phyloP scores from a whole-genome alignment of 1,140 invertebrate species.

The Nomia melanderi region DNA sequence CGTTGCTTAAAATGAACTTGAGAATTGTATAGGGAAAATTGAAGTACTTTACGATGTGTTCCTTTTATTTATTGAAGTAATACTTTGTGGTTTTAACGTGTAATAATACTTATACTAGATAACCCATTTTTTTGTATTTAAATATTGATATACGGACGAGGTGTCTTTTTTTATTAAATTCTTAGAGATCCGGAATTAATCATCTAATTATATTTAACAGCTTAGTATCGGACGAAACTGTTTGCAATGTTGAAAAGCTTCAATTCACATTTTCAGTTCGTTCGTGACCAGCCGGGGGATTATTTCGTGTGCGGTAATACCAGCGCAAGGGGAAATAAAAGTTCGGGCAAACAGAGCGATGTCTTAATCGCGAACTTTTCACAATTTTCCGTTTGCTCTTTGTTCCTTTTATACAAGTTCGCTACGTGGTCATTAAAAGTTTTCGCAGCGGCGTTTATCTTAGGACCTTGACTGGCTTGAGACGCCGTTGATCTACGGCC shows the following conservation, averaged over 20 bases:
- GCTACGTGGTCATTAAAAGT: conserved; percentile 46
- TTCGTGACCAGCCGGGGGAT: not conserved
- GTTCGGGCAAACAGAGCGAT: conserved; percentile 22
- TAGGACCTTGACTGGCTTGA: not conserved
- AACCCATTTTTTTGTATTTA: no score
- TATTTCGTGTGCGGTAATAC: not conserved
- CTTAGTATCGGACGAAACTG: not conserved
- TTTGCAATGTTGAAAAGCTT: not conserved
- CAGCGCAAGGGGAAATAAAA: conserved; percentile 2
- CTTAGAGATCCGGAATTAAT: no score
- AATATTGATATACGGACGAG: no score
- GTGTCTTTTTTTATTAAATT: no score
- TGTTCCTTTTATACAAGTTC: conserved; percentile 32
- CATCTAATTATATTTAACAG: no score
- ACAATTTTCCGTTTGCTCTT: not conserved
- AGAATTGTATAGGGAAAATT: no score
- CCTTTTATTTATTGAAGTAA: no score
- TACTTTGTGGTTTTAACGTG: no score
- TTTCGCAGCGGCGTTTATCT: conserved; percentile 30
- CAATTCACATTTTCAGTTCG: not conserved
- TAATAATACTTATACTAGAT: no score
- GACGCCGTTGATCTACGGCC: conserved; percentile 16
- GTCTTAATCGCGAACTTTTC: conserved; percentile 35
- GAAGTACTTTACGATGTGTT: no score
- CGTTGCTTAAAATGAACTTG: no score